Evolutionary conservation across 2,797 vertebrate species (phyloP).

Genomic region (Chaetodon trifasciatus): DNA sequence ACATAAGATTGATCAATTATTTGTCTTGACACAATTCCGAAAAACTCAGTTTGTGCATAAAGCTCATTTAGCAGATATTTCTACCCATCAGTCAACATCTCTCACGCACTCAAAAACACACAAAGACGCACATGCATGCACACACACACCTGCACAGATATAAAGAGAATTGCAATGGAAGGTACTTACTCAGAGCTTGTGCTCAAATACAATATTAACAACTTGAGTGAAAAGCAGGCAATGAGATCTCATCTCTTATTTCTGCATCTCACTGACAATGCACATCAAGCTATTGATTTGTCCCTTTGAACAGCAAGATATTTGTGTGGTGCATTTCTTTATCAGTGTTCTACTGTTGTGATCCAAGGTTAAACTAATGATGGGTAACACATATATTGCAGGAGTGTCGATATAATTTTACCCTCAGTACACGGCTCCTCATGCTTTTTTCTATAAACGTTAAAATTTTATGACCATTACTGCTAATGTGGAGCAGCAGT

Average conservation of each 20-base stretch:
- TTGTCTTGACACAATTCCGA: background rate
- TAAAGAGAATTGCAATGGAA: background rate
- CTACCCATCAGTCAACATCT: background rate
- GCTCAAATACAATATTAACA: background rate
- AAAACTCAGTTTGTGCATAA: background rate
- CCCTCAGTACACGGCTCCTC: background rate
- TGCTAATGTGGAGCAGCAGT: background rate
- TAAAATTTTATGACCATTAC: background rate
- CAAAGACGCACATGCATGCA: background rate
- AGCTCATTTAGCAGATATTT: background rate
- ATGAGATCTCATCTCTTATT: background rate
- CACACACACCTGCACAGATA: background rate
- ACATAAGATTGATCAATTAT: background rate
- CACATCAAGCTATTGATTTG: slow-evolving; percentile 15
- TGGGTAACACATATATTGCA: slow-evolving; percentile 1
- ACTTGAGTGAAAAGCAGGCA: slow-evolving; percentile 4
- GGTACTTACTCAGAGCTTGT: background rate
- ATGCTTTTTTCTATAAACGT: background rate
- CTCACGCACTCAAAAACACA: background rate
- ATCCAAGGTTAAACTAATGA: slow-evolving; percentile 15
- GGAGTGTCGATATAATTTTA: slow-evolving; percentile 1
- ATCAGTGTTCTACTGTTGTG: background rate
- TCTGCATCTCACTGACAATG: background rate
- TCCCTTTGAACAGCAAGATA: background rate
- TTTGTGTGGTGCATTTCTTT: slow-evolving; percentile 5